Evolutionary conservation across 2,113 vertebrate species (phyloP).

Genomic region (Ctenomys sociabilis): DNA sequence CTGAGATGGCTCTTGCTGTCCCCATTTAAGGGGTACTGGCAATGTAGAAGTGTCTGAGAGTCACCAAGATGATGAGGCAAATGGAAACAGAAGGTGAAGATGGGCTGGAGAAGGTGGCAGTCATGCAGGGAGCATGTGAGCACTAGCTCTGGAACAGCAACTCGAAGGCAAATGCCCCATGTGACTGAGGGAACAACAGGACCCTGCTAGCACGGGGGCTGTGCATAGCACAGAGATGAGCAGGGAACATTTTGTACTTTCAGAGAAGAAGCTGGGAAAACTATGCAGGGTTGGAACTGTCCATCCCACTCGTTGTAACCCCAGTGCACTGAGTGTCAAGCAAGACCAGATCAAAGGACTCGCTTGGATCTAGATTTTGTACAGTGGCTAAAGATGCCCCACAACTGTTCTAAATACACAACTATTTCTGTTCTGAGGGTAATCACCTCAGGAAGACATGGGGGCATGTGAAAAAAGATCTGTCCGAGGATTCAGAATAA

Average conservation of each 20-base stretch:
- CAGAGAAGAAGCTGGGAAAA: background rate
- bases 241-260: background rate
- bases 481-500: background rate
- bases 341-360: background rate
- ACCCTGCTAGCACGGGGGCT: background rate
- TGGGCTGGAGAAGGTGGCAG: too few relatives aligned
- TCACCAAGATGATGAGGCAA: background rate
- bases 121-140: too few relatives aligned
- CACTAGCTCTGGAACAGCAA: background rate
- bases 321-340: background rate
- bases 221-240: background rate
- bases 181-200: fast-evolving
- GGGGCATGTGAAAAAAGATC: background rate
- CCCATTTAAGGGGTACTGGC: background rate
- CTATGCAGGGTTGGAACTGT: background rate
- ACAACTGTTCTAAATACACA: background rate
- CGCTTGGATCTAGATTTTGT: background rate
- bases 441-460: background rate
- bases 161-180: background rate
- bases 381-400: background rate
- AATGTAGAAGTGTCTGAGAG: background rate
- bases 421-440: background rate
- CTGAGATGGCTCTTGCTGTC: background rate
- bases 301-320: too few relatives aligned
- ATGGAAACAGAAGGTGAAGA: background rate